Percentiles rank a stretch among this genome's conserved stretches.
phyloP scores from a whole-genome alignment of 2,113 vertebrate species.

The Callipepla squamata region DNA sequence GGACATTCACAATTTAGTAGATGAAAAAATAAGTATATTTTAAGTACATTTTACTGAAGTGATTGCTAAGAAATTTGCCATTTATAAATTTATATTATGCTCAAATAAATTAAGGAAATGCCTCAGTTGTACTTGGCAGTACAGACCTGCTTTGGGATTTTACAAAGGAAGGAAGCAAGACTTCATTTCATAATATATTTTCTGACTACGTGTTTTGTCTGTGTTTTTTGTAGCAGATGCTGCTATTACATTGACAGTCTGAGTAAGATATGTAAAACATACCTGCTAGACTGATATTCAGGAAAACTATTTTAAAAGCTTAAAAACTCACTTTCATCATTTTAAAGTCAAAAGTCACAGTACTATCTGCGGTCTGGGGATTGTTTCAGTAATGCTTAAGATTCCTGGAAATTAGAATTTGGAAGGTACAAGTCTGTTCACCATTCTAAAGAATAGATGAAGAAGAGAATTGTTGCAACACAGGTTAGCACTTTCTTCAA shows the following conservation, averaged over 20 bases:
- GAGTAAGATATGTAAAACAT: not conserved
- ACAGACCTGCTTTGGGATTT: not conserved
- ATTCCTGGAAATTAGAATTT: constrained; percentile 1
- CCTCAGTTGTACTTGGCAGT: not conserved
- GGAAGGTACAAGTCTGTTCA: not conserved
- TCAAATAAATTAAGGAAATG: constrained; percentile 38
- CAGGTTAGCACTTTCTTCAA: constrained; percentile 21
- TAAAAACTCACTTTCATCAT: not conserved
- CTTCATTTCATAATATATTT: not conserved
- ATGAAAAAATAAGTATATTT: not conserved
- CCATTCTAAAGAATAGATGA: constrained; percentile 11
- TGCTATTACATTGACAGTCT: not conserved
- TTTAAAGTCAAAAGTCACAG: not conserved
- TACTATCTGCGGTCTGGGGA: not conserved
- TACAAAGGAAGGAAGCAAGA: not conserved
- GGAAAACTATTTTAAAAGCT: constrained; percentile 2
- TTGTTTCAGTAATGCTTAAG: not conserved
- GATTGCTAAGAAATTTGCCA: constrained; percentile 45
- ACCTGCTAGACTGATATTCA: not conserved
- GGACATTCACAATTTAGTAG: not conserved
- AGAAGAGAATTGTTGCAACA: constrained; percentile 2
- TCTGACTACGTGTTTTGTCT: not conserved
- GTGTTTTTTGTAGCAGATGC: constrained; percentile 7
- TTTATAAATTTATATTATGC: constrained; percentile 22
- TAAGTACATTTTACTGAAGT: constrained; percentile 35